Evolutionary conservation across 2,113 vertebrate species (phyloP).

Genomic region (Chloebia gouldiae): DNA sequence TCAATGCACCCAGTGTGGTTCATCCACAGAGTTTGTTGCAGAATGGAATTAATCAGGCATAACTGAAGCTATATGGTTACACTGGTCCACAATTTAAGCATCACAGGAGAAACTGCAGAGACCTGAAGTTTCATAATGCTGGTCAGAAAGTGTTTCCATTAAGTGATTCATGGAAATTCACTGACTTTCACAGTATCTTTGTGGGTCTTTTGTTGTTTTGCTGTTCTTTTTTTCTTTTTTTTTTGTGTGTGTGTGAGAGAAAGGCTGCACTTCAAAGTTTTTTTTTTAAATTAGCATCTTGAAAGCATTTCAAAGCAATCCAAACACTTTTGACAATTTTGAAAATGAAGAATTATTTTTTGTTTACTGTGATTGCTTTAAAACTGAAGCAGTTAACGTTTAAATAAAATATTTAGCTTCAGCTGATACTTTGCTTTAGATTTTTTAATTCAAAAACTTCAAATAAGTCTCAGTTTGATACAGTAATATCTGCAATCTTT

Average conservation of each 20-base stretch:
- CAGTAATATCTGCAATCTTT: not conserved
- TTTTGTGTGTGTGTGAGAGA: not conserved
- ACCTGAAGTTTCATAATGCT: not conserved
- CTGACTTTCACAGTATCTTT: not conserved
- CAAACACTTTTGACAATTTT: not conserved
- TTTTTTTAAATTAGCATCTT: not conserved
- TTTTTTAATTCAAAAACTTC: not conserved
- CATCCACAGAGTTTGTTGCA: not conserved
- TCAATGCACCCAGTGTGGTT: rapidly evolving
- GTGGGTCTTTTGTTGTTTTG: rapidly evolving
- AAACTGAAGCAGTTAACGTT: not conserved
- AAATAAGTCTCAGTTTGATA: not conserved
- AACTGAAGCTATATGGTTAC: not conserved
- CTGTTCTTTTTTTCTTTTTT: not conserved
- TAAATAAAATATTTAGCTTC: not conserved
- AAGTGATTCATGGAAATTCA: not conserved
- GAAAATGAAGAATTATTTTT: not conserved
- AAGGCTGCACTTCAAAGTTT: not conserved
- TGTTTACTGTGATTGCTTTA: not conserved
- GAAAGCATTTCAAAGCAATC: not conserved
- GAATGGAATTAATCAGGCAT: not conserved
- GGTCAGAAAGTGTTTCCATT: not conserved
- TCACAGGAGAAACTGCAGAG: not conserved
- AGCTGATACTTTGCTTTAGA: not conserved
- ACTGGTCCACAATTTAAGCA: not conserved